Percentiles rank a stretch among this genome's conserved stretches.
These are phyloP conservation scores for Drosophila lacicola DNA, from an alignment of 2,888 invertebrate genomes.

Conservation along the genomic window DNA sequence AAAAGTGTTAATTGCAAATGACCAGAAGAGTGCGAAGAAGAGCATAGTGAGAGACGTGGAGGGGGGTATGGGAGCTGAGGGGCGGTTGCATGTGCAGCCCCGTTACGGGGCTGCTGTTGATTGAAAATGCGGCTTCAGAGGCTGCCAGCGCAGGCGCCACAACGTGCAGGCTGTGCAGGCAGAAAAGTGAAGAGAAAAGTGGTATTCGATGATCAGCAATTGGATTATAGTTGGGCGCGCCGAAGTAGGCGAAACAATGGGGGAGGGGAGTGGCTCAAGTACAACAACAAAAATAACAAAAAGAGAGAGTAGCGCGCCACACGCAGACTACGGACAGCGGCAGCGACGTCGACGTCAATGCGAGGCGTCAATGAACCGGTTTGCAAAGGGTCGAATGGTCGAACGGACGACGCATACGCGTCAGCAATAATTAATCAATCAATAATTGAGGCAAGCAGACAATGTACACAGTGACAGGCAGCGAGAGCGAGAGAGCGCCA, in stretches of 20 bases:
- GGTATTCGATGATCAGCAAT: constrained; percentile 67
- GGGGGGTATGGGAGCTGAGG: neutral
- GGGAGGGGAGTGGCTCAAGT: constrained; percentile 1
- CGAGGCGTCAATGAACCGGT: constrained; percentile 66
- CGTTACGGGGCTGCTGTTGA: constrained; percentile 48
- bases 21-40: constrained; percentile 52
- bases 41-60: neutral
- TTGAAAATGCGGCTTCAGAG: constrained; percentile 45
- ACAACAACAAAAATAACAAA: constrained; percentile 9
- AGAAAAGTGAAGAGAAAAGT: neutral
- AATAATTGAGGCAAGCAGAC: constrained; percentile 79
- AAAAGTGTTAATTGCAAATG: constrained; percentile 81
- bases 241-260: neutral
- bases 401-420: constrained; percentile 75
- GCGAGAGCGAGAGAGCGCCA: constrained; percentile 30
- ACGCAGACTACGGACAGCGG: constrained; percentile 37
- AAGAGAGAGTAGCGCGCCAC: constrained; percentile 75
- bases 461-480: constrained; percentile 14
- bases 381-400: constrained; percentile 73
- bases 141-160: constrained; percentile 53
- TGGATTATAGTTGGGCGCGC: constrained; percentile 61
- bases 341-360: constrained; percentile 17
- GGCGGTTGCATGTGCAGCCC: constrained; percentile 32
- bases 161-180: neutral
- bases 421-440: constrained; percentile 85